phyloP scores from a whole-genome alignment of 2,113 vertebrate species.

The Numenius arquata region DNA sequence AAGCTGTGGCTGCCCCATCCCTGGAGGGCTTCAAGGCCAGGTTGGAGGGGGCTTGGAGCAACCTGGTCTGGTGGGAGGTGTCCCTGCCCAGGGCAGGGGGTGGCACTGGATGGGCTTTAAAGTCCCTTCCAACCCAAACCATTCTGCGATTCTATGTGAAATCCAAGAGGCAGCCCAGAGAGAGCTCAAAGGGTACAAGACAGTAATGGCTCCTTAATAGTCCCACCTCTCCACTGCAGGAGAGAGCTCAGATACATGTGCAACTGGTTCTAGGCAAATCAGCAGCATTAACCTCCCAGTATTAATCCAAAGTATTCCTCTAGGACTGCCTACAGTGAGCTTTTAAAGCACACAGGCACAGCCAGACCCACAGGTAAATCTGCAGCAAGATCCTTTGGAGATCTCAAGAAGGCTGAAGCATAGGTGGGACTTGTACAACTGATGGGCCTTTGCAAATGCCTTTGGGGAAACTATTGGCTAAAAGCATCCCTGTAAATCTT shows the following conservation, averaged over 20 bases:
- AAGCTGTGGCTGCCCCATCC: too few relatives aligned
- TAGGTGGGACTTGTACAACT: neutral
- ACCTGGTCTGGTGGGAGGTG: too few relatives aligned
- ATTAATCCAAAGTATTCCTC: neutral
- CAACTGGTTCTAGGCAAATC: neutral
- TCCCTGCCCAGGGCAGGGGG: too few relatives aligned
- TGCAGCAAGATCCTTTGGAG: neutral
- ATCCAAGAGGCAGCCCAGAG: too few relatives aligned
- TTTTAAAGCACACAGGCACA: neutral
- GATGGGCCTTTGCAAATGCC: neutral
- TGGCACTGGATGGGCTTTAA: too few relatives aligned
- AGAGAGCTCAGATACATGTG: too few relatives aligned
- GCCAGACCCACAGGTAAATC: neutral
- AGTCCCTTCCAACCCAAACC: too few relatives aligned
- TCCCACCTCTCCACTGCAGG: too few relatives aligned
- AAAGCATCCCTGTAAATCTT: neutral
- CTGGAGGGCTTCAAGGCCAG: too few relatives aligned
- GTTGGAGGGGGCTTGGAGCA: too few relatives aligned
- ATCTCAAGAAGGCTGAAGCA: neutral
- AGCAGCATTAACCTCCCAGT: neutral
- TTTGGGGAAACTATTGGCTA: neutral
- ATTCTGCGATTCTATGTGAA: neutral
- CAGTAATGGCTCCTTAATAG: neutral
- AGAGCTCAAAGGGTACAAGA: neutral
- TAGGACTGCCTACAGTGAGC: neutral